phyloP scores from a whole-genome alignment of 2,888 invertebrate genomes.

The Stenurella melanura region DNA sequence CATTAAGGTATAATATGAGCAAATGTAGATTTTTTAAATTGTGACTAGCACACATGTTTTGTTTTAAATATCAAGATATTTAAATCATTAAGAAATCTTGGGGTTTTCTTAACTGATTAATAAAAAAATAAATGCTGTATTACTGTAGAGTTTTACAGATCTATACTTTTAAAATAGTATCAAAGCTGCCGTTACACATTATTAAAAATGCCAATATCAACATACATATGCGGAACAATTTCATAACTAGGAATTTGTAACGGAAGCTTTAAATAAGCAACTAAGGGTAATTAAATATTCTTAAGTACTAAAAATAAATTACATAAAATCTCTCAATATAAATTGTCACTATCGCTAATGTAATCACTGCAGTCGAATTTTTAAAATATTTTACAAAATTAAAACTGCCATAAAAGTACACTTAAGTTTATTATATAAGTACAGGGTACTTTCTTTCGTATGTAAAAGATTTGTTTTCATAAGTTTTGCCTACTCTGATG shows the following conservation, averaged over 20 bases:
- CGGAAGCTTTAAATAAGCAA: background rate
- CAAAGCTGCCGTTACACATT: background rate
- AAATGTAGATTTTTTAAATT: background rate
- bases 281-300: background rate
- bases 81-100: background rate
- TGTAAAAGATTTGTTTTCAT: background rate
- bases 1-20: background rate
- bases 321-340: background rate
- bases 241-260: background rate
- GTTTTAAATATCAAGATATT: background rate
- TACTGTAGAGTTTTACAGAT: background rate
- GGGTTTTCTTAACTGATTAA: background rate
- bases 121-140: background rate
- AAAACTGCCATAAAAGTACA: background rate
- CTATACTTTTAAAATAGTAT: background rate
- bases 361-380: background rate
- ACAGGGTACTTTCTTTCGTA: background rate
- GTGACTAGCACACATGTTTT: slow-evolving; percentile 22
- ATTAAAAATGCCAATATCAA: background rate
- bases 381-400: background rate
- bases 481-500: background rate
- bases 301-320: slow-evolving; percentile 4
- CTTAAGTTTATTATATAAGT: background rate
- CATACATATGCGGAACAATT: background rate
- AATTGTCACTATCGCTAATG: background rate